These are phyloP conservation scores for Enteromius viviparus DNA, from an alignment of 2,797 vertebrate species.

Conservation along the genomic window DNA sequence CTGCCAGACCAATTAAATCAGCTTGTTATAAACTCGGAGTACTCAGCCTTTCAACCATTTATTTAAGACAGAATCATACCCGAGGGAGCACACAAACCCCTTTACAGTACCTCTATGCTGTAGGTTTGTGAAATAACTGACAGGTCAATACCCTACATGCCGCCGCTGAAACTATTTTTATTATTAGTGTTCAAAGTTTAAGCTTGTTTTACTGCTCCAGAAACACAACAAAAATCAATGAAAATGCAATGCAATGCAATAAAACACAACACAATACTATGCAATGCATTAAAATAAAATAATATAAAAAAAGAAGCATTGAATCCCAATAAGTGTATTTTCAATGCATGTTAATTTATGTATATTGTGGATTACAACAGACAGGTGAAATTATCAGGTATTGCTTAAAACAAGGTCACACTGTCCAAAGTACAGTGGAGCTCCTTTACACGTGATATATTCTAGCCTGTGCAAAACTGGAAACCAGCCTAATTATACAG, in stretches of 20 bases:
- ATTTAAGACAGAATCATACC: slow-evolving; percentile 13
- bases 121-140: background rate
- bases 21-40: slow-evolving; percentile 16
- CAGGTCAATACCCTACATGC: background rate
- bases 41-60: slow-evolving; percentile 20
- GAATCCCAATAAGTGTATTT: background rate
- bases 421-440: background rate
- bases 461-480: background rate
- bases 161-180: background rate
- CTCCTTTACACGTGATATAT: slow-evolving; percentile 23
- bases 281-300: background rate
- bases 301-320: background rate
- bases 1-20: slow-evolving; percentile 38
- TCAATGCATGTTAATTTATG: background rate
- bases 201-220: background rate
- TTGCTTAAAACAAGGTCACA: slow-evolving; percentile 9
- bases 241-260: background rate
- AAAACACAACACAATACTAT: background rate
- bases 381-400: background rate
- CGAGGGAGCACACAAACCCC: slow-evolving; percentile 8
- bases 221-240: slow-evolving; percentile 3
- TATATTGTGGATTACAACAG: background rate
- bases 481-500: background rate
- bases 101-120: background rate
- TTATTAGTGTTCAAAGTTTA: background rate